phyloP scores from a whole-genome alignment of 2,888 invertebrate genomes.

The Zygaena filipendulae region DNA sequence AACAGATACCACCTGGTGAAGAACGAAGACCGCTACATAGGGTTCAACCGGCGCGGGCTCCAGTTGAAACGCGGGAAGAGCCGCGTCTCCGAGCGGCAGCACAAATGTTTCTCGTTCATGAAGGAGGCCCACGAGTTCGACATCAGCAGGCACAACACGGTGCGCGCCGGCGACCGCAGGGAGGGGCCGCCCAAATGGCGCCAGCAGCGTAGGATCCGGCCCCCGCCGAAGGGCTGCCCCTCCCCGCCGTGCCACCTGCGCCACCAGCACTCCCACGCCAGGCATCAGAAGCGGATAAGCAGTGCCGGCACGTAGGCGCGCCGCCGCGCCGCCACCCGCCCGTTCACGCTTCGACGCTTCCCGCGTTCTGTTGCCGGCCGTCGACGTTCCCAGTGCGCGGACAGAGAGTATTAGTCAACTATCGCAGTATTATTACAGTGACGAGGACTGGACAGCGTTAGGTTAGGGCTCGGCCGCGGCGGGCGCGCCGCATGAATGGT shows the following conservation, averaged over 20 bases:
- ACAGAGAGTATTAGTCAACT: constrained; percentile 69
- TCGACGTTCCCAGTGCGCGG: constrained; percentile 62
- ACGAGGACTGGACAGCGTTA: constrained; percentile 64
- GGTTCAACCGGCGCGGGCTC: constrained; percentile 71
- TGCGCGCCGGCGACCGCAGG: constrained; percentile 51
- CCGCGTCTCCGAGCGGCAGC: constrained; percentile 43
- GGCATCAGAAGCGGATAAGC: constrained; percentile 54
- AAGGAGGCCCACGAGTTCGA: constrained; percentile 71
- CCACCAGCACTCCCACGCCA: constrained; percentile 56
- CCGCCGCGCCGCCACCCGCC: constrained; percentile 40
- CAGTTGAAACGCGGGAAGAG: constrained; percentile 61
- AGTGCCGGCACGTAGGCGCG: constrained; percentile 56
- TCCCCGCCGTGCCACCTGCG: constrained; percentile 52
- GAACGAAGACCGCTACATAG: constrained; percentile 70
- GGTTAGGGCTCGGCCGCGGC: constrained; percentile 51
- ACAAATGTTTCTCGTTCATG: constrained; percentile 72
- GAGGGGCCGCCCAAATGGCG: constrained; percentile 47
- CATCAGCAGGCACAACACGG: constrained; percentile 70
- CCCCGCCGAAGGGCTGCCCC: constrained; percentile 44
- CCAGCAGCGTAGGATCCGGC: constrained; percentile 52
- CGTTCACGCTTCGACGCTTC: constrained; percentile 63
- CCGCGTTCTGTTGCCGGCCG: constrained; percentile 63
- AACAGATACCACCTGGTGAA: constrained; percentile 72
- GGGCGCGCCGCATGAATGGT: constrained; percentile 57
- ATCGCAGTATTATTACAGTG: constrained; percentile 69